phyloP scores from a whole-genome alignment of 2,888 invertebrate genomes.

The Mesodorylaimus sp. region DNA sequence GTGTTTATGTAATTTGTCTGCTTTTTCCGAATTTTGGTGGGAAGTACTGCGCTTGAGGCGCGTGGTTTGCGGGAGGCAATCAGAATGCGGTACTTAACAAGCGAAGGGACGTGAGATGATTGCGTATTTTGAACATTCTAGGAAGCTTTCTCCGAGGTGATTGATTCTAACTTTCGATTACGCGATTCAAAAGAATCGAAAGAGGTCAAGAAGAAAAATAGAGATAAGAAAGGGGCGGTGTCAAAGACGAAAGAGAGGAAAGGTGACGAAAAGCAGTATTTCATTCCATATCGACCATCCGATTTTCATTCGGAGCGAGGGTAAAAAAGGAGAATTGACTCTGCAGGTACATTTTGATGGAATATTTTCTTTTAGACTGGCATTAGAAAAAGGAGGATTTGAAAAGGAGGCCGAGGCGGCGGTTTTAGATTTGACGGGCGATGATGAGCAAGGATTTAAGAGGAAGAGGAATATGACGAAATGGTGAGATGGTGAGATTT shows the following conservation, averaged over 20 bases:
- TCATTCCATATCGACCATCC: constrained; percentile 61
- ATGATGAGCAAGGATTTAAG: constrained; percentile 49
- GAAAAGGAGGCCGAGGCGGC: constrained; percentile 56
- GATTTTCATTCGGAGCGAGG: constrained; percentile 49
- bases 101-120: no score
- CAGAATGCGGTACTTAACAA: no score
- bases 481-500: constrained; percentile 38
- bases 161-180: not conserved
- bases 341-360: not conserved
- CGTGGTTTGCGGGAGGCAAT: no score
- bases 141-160: not conserved
- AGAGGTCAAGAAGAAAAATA: not conserved
- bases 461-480: constrained; percentile 43
- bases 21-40: no score
- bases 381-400: constrained; percentile 50
- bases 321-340: constrained; percentile 17
- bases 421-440: constrained; percentile 62
- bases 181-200: not conserved
- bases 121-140: no score
- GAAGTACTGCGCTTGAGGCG: no score
- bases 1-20: no score
- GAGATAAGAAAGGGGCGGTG: not conserved
- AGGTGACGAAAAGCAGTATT: constrained; percentile 66
- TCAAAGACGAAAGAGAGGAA: not conserved
- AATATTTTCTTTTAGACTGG: constrained; percentile 27